Evolutionary conservation across 1,140 invertebrate genomes (phyloP), one percentile per base, ranked within the genome.

Genomic region (Drosophila guanche): DNA sequence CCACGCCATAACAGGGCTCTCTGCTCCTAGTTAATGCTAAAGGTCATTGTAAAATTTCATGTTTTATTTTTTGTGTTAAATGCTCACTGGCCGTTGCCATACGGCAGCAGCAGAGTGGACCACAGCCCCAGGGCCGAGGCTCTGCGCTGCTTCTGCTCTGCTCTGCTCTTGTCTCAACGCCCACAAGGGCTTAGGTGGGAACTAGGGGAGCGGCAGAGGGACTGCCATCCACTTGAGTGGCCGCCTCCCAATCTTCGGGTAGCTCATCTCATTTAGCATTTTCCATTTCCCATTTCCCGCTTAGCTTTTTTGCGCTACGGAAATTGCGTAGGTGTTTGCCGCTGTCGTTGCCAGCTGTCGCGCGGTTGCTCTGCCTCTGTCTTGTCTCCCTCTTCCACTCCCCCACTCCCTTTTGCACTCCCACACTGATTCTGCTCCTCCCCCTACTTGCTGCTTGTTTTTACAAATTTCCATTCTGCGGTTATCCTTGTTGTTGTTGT

Each of bases 321-420:
- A 86, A 88, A 86, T 86, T 83, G 83, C 83, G 83, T 86, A 86
- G 83, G 83, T 86, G 83, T 86, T 81, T 37, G 10, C 22, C 50
- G 7, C n/a, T 12, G 8, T 20, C 23, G 16, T 20, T 20, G 16
- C 16, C 16, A 20, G 47, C n/a, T 27, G 47, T 50, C 6, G 25
- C 22, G 16, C 16, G 16, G 16, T 20, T 20, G 16, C 16, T 20
- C 16, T 47, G 46, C 61, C 45, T 47, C 62, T 66, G 62, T 66
- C 62, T 40, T 63, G 22, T 54, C 48, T 43, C n/a, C 14, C 22
- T 8, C 54, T n/a, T 29, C 42, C 54, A 25, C 41, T 29, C 4
- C 60, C 42, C 6, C 22, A 20, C 48, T 16, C 23, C 14, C n/a
- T 5, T 37, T 5, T 3, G 3, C 22, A 4, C 16, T 33, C 8